Evolutionary conservation across 2,797 vertebrate species (phyloP), one percentile per base, ranked within the genome.

Genomic region (Coregonus sp.): DNA sequence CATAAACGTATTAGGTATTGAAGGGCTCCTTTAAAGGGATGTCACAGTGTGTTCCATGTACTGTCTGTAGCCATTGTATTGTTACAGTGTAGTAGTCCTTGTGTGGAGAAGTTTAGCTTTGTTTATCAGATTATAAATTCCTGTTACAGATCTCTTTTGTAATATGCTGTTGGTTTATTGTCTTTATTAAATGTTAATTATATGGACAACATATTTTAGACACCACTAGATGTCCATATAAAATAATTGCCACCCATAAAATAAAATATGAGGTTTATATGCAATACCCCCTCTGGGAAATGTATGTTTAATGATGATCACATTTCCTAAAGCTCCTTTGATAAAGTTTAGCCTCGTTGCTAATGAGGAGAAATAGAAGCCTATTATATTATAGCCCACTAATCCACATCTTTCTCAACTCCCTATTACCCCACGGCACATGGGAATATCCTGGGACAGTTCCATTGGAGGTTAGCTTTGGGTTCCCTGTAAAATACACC

Each of bases 231-330:
- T 87, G 70, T 75, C 11, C 54, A 82, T 80, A 63, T 18, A 81
- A 84, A 84, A 73, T 54, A 59, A 59, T 9, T 11, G 59, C 74
- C 75, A 82, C 74, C 84, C 65, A 52, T 16, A 75, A 82, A 33
- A 86, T 78, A 16, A 12, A 69, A 52, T 59, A 52, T 18, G 65
- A 47, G n/a, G 81, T 75, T 78, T 71, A 85, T 86, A 79, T n/a
- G 73, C 54, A 56, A 63, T 35, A 71, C 50, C 74, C 40, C 4
- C 20, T 50, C 68, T 47, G 16, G 31, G 56, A 68, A 50, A 84
- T 83, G 72, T 73, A 75, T 83, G 81, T 86, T 87, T 87, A 85
- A 87, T 86, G 75, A 86, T 75, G 61, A 87, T 82, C 59, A 56
- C 72, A 78, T 83, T 82, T 76, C 70, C 56, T 52, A 31, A n/a